Evolutionary conservation across 2,888 invertebrate species (phyloP), one percentile per base, ranked within the genome.

Genomic region (Spilarctia lutea): DNA sequence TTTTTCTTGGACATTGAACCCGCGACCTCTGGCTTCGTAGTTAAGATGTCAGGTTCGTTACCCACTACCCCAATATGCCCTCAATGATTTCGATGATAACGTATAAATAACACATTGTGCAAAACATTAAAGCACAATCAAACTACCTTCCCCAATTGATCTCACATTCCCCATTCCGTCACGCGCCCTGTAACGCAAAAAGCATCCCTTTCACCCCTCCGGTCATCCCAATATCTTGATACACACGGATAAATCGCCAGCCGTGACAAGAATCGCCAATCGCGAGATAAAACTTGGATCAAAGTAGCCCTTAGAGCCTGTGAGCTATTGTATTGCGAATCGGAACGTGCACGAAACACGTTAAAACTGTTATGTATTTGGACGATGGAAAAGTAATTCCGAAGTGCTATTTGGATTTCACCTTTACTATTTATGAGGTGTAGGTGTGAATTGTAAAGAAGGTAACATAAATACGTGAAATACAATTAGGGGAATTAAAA

Each of bases 191-290:
- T 73, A 63, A 68, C 75, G 65, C 65, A 81, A 85, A 83, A 74
- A 73, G n/a, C 67, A 20, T 52, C 74, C 60, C 72, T 72, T 67
- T 71, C 71, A 35, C 68, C 71, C 73, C 72, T 66, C 65, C 74
- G 75, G 78, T 76, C 73, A 78, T 74, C 66, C 75, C 77, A 74
- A 80, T 87, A 89, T 80, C 83, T 77, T 85, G 85, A 86, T 86
- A 87, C 86, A 87, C 84, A 83, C 79, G 87, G 85, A 88, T 90
- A 88, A 88, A 90, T 89, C 85, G 87, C 76, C 77, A 73, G 65
- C 75, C 90, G 91, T 90, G 90, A 86, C 80, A 48, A 45, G 89
- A 89, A 89, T 90, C 73, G 67, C 45, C 67, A 74, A 80, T 71
- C 16, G 39, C 56, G 69, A 82, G 81, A 86, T 86, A 87, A 83